A percentile compares a stretch with the other conserved stretches of the same genome.
These are phyloP conservation scores for Leuciscus idus DNA, from an alignment of 2,113 vertebrate genomes.

Conservation along the genomic window DNA sequence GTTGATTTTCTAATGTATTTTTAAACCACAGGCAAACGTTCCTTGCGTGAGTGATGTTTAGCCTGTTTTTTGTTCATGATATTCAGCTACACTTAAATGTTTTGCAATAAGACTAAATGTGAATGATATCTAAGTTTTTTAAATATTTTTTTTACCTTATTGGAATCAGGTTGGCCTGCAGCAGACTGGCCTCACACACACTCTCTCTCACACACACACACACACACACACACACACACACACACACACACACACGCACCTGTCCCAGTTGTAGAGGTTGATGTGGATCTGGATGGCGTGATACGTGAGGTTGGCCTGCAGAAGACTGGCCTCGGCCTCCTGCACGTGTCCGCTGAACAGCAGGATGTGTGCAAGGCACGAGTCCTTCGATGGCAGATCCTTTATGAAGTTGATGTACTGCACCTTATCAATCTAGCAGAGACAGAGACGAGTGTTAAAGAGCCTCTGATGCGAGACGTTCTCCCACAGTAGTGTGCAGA, in stretches of 20 bases:
- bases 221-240: no score
- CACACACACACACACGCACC: conserved; percentile 69
- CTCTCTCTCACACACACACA: no score
- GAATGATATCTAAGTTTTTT: no score
- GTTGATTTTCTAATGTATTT: no score
- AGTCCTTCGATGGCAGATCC: conserved; percentile 91
- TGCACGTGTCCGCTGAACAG: conserved; percentile 90
- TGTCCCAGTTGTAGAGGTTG: conserved; percentile 94
- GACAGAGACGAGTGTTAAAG: background rate
- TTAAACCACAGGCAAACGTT: no score
- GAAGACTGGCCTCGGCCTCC: conserved; percentile 87
- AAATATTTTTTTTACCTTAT: no score
- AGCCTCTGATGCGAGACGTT: background rate
- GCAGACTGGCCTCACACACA: conserved; percentile 77
- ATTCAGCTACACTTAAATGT: no score
- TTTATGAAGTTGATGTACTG: conserved; percentile 92
- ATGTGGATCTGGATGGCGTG: conserved; percentile 94
- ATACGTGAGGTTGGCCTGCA: conserved; percentile 89
- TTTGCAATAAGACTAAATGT: no score
- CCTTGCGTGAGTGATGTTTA: no score
- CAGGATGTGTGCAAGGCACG: conserved; percentile 86
- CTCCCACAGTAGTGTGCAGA: background rate
- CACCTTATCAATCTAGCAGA: conserved; percentile 86
- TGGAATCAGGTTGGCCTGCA: conserved; percentile 62
- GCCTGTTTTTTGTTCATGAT: no score